A percentile compares a stretch with the other conserved stretches of the same genome.
Conservation (phyloP, 2,113 vertebrate species). For the Osmerus mordax region DNA sequence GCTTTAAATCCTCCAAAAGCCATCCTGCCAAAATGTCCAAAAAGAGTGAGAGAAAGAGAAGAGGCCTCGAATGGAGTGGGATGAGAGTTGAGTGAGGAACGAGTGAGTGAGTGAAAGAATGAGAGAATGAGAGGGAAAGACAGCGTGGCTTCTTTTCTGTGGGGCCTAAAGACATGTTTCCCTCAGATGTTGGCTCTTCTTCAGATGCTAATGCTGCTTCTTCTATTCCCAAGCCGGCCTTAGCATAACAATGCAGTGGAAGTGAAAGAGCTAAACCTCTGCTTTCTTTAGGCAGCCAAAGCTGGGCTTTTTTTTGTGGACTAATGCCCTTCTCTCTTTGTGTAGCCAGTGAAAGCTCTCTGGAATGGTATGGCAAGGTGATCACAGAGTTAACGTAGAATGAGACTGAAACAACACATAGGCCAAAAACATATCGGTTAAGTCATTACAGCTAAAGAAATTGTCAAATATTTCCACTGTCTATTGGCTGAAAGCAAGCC, state of each 20-base stretch:
- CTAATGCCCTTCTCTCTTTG: constrained; percentile 73
- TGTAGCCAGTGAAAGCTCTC: constrained; percentile 67
- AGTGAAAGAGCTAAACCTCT: constrained; percentile 80
- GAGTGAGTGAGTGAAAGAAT: constrained; percentile 66
- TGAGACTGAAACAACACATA: constrained; percentile 71
- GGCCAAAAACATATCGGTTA: constrained; percentile 40
- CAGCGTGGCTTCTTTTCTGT: constrained; percentile 75
- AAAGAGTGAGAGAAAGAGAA: constrained; percentile 62
- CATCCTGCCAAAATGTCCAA: constrained; percentile 56
- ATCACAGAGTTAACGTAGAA: constrained; percentile 73
- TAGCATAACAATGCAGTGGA: constrained; percentile 79
- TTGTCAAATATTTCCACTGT: constrained; percentile 54
- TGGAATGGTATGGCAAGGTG: constrained; percentile 70
- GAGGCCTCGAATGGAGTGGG: constrained; percentile 48
- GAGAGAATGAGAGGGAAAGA: constrained; percentile 72
- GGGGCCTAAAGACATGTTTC: constrained; percentile 71
- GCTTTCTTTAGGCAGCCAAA: constrained; percentile 76
- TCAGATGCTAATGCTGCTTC: constrained; percentile 77
- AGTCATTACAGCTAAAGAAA: constrained; percentile 44
- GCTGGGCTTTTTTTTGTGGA: constrained; percentile 72
- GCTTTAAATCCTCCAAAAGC: constrained; percentile 43
- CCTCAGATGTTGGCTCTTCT: constrained; percentile 81
- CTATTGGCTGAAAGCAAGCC: constrained; percentile 39
- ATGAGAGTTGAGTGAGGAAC: constrained; percentile 66
- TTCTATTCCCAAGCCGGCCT: constrained; percentile 71